Conservation (phyloP, 2,888 invertebrate genomes). For the Eledone cirrhosa region DNA sequence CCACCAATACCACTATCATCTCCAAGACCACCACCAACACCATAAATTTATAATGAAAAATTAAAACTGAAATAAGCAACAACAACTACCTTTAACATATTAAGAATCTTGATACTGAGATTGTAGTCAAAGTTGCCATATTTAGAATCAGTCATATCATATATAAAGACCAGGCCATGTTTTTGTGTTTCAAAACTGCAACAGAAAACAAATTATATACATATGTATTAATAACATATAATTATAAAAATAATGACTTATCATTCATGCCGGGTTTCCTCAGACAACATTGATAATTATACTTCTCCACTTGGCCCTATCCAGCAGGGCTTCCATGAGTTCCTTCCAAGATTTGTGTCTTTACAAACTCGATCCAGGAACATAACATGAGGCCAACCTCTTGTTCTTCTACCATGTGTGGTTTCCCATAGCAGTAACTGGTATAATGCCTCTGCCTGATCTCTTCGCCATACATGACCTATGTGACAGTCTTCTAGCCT, state of each 20-base stretch:
- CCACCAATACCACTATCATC: too few species aligned
- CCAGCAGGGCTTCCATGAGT: too few species aligned
- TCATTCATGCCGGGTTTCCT: not conserved
- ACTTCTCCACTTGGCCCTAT: too few species aligned
- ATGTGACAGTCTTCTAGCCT: too few species aligned
- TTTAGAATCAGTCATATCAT: conserved; percentile 98
- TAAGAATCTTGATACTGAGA: conserved; percentile 95
- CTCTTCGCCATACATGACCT: too few species aligned
- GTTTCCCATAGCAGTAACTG: too few species aligned
- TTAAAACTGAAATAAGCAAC: not conserved
- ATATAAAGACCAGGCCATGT: conserved; percentile 94
- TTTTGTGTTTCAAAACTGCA: conserved; percentile 84
- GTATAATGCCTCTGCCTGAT: too few species aligned
- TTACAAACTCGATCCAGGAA: too few species aligned
- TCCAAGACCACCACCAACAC: too few species aligned
- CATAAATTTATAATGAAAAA: not conserved
- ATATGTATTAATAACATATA: not conserved
- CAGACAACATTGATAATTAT: not conserved
- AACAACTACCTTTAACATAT: conserved; percentile 86
- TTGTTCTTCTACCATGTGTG: too few species aligned
- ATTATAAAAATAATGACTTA: not conserved
- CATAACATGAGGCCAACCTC: too few species aligned
- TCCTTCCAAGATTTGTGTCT: too few species aligned
- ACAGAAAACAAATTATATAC: conserved; percentile 26
- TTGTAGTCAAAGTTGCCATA: conserved; percentile 98